A percentile compares a stretch with the other conserved stretches of the same genome.
phyloP scores from a whole-genome alignment of 2,888 invertebrate species.

The Spilarctia lutea region DNA sequence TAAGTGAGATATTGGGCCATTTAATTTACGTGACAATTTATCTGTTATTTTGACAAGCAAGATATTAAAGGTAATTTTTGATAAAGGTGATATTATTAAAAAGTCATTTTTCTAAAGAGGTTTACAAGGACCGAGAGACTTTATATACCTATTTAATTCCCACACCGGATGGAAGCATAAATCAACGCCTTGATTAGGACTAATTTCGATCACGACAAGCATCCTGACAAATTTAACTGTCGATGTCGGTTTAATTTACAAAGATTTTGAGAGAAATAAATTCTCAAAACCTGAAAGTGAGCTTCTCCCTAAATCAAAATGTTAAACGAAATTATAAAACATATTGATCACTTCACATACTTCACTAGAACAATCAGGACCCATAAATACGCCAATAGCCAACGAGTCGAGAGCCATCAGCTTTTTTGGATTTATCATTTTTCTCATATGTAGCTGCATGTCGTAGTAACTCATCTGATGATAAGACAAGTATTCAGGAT shows the following conservation, averaged over 20 bases:
- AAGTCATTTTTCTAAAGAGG: not conserved
- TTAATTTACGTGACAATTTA: not conserved
- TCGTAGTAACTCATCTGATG: constrained; percentile 17
- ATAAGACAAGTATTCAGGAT: constrained; percentile 18
- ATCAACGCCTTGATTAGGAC: not conserved
- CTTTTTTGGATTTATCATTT: constrained; percentile 2
- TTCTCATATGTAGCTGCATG: constrained; percentile 11
- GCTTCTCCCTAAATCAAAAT: not conserved
- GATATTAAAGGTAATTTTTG: constrained; percentile 1
- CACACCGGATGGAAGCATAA: not conserved
- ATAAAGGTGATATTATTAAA: not conserved
- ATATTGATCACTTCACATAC: not conserved
- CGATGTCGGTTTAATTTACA: not conserved
- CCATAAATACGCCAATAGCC: not conserved
- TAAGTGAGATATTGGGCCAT: not conserved
- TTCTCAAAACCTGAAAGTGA: not conserved
- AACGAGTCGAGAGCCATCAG: not conserved
- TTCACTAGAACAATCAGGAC: not conserved
- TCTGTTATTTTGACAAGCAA: not conserved
- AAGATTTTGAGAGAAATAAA: not conserved
- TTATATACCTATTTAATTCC: not conserved
- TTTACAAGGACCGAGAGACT: not conserved
- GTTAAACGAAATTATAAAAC: not conserved
- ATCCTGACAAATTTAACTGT: not conserved
- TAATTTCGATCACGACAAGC: not conserved